Conservation (phyloP, 2,888 invertebrate genomes). For the Tanypteryx hageni region DNA sequence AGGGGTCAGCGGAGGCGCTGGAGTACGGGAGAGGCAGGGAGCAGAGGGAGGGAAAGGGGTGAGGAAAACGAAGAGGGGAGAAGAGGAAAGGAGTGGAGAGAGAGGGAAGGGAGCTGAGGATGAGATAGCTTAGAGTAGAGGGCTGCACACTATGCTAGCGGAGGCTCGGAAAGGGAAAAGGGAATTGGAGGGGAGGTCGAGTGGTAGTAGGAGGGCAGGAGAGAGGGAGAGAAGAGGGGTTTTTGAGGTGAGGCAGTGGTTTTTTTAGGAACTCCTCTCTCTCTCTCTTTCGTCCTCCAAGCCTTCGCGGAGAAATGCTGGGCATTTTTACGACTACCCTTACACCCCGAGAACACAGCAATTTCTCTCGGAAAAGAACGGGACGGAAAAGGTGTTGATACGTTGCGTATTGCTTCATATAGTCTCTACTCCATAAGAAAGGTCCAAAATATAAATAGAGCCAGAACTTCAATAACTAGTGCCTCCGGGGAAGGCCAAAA, state of each 20-base stretch:
- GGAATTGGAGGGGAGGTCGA: not conserved
- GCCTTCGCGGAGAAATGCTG: constrained; percentile 5
- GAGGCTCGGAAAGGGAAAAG: not conserved
- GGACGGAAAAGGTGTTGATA: not conserved
- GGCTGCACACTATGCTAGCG: not conserved
- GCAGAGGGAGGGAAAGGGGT: not conserved
- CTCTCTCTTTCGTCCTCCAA: not conserved
- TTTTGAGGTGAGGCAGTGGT: constrained; percentile 3
- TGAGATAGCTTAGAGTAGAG: not conserved
- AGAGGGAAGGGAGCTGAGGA: not conserved
- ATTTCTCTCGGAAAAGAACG: not conserved
- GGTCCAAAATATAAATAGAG: not conserved
- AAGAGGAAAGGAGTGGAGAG: not conserved
- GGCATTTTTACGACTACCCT: constrained; percentile 7
- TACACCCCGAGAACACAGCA: not conserved
- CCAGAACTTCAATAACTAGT: too few species aligned
- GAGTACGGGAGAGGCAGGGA: not conserved
- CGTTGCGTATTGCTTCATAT: not conserved
- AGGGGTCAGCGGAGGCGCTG: not conserved
- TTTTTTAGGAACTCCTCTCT: not conserved
- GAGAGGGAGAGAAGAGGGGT: not conserved
- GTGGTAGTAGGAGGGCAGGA: not conserved
- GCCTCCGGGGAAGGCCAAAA: too few species aligned
- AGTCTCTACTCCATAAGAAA: not conserved
- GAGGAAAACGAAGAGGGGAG: not conserved